Evolutionary conservation across 2,888 invertebrate genomes (phyloP).

Genomic region (Polydrusus cervinus): DNA sequence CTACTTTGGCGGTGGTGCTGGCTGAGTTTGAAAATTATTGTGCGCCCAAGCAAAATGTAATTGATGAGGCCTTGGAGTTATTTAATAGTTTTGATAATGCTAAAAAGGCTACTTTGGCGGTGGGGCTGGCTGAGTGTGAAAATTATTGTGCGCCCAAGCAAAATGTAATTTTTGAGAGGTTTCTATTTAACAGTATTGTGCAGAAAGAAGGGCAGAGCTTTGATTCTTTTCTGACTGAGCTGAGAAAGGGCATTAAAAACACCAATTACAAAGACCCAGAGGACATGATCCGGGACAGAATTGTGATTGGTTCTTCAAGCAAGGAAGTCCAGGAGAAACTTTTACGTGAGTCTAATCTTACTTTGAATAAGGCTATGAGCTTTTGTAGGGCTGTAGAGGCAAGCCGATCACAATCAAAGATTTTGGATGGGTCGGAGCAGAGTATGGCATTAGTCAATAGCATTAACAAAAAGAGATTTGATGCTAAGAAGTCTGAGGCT

Average conservation of each 20-base stretch:
- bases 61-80: constrained; percentile 33
- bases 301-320: constrained; percentile 59
- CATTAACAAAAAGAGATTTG: too few species aligned
- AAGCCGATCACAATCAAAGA: constrained; percentile 54
- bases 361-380: constrained; percentile 55
- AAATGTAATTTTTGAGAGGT: constrained; percentile 53
- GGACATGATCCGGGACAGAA: constrained; percentile 58
- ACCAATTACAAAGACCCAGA: constrained; percentile 58
- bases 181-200: constrained; percentile 57
- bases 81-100: too few species aligned
- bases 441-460: constrained; percentile 21
- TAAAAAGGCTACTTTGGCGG: too few species aligned
- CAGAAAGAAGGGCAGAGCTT: too few species aligned
- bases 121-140: too few species aligned
- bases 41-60: constrained; percentile 47
- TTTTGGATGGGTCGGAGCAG: constrained; percentile 44
- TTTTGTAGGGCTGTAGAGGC: constrained; percentile 56
- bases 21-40: constrained; percentile 48
- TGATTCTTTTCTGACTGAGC: constrained; percentile 58
- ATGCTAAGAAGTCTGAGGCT: constrained; percentile 11
- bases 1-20: constrained; percentile 27
- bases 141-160: constrained; percentile 43
- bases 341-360: constrained; percentile 55
- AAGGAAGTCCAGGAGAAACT: constrained; percentile 56
- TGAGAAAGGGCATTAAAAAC: constrained; percentile 55